phyloP scores from a whole-genome alignment of 2,797 vertebrate species.

The Mormyrus proboscirostris region DNA sequence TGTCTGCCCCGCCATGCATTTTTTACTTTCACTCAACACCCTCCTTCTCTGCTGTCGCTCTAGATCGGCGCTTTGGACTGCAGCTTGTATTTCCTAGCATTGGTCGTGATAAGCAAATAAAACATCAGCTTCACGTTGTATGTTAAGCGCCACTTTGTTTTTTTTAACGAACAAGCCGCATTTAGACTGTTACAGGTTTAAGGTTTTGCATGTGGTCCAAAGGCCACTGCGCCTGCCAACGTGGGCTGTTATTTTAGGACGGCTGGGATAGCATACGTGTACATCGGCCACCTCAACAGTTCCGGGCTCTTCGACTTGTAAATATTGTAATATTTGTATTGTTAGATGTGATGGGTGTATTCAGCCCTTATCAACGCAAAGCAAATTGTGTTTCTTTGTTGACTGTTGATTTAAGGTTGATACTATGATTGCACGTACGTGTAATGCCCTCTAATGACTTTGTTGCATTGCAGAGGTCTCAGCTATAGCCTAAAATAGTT shows the following conservation, averaged over 20 bases:
- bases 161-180: not conserved
- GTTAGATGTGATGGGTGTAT: not conserved
- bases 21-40: not conserved
- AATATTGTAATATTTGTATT: not conserved
- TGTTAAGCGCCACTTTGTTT: not conserved
- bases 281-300: not conserved
- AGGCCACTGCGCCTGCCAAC: not conserved
- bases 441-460: not conserved
- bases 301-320: not conserved
- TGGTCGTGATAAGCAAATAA: not conserved
- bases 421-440: not conserved
- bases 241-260: not conserved
- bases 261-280: not conserved
- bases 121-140: not conserved
- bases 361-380: not conserved
- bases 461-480: not conserved
- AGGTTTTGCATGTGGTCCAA: not conserved
- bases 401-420: not conserved
- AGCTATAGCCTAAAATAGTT: not conserved
- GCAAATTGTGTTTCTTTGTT: not conserved
- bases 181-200: not conserved
- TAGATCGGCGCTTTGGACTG: not conserved
- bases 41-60: not conserved
- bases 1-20: not conserved
- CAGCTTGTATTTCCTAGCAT: not conserved